Evolutionary conservation across 2,797 vertebrate genomes (phyloP), one percentile per base, ranked within the genome.

Genomic region (Clarias laeviceps): DNA sequence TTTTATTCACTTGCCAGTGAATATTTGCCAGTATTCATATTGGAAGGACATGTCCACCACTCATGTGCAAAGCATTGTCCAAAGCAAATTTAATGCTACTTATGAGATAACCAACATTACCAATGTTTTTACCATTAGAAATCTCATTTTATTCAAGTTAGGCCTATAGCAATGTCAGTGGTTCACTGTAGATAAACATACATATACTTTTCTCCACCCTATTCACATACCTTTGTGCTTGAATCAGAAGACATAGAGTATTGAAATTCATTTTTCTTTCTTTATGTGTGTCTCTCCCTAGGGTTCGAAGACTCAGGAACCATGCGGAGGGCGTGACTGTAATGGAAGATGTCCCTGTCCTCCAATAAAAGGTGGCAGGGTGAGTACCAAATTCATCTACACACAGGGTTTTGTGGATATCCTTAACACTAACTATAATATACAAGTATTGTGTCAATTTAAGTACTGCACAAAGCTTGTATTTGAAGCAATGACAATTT

Each of bases 351-450:
- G 97, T 89, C 94, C 90, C 82, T 98, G 98, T 90, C 93, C 95
- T 90, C 96, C 96, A 0, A 96, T 98, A 93, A 98, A 98, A 94
- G 97, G 97, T 72, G 87, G 94, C 0, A 95, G 96, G 94, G 97
- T 98, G 94, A 96, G 97, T 87, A 61, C 22, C 61, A 76, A 34
- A 66, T 56, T 32, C 64, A 57, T n/a, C n/a, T 64, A 37, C 73
- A 76, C 29, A n/a, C 14, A 57, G 40, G 8, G 17, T 32, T 32
- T 37, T 78, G 72, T 78, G 11, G 1, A 78, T 61, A 59, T 61
- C 9, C 18, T 32, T 11, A 79, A 54, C 50, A 54, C 50, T 50
- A 50, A 11, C 45, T 54, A 54, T 54, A 54, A 54, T 14, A 54
- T 14, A 54, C 8, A 54, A 54, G 12, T 54, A 54, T 54, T 0